Evolutionary conservation across 2,797 vertebrate species (phyloP).

Genomic region (Arctocebus calabarensis): DNA sequence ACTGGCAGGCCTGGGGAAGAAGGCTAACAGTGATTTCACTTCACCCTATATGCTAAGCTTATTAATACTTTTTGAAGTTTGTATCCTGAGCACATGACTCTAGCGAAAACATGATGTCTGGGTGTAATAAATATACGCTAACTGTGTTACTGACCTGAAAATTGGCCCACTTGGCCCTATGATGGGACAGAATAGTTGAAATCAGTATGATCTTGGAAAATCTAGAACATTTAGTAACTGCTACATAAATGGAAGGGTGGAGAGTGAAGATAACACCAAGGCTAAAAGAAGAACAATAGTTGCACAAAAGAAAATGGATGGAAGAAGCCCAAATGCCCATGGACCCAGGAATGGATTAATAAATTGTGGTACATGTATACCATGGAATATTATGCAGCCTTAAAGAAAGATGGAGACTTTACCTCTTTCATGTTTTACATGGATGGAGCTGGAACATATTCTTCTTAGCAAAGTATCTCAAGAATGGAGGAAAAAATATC

Average conservation of each 20-base stretch:
- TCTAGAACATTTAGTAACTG: not conserved
- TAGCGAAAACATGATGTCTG: not conserved
- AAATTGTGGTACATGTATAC: no score
- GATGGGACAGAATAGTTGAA: not conserved
- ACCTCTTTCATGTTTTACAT: no score
- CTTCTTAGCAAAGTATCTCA: no score
- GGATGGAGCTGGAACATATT: no score
- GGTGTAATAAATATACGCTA: not conserved
- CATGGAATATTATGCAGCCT: no score
- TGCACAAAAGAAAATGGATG: not conserved
- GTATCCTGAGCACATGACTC: not conserved
- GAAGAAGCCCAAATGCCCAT: no score
- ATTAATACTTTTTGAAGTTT: constrained; percentile 22
- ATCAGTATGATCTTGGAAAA: not conserved
- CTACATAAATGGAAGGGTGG: not conserved
- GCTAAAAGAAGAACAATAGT: not conserved
- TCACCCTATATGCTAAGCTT: not conserved
- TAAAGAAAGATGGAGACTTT: no score
- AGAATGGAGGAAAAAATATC: no score
- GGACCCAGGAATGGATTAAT: no score
- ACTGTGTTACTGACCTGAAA: not conserved
- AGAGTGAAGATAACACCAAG: not conserved
- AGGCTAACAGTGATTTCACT: not conserved
- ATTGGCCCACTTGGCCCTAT: not conserved
- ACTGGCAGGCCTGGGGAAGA: not conserved